Percentiles rank a stretch among this genome's conserved stretches.
These are phyloP conservation scores for Odocoileus virginianus DNA, from an alignment of 2,113 vertebrate species.

Conservation along the genomic window DNA sequence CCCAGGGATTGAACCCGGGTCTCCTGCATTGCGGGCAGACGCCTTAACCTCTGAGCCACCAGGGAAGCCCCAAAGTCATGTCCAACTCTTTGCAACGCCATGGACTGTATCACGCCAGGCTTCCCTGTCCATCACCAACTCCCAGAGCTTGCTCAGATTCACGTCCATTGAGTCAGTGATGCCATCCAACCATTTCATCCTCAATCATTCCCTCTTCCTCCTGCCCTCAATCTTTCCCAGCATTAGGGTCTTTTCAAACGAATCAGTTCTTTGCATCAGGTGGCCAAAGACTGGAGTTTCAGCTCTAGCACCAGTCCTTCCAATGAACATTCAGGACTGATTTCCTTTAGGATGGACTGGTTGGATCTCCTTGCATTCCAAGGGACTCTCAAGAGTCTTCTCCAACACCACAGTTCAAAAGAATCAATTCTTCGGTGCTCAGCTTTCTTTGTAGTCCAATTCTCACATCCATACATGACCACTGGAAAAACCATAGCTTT, in stretches of 20 bases:
- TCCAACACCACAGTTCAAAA: background rate
- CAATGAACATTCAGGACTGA: background rate
- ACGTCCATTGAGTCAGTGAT: background rate
- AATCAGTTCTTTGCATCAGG: background rate
- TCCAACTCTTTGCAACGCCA: rapidly evolving
- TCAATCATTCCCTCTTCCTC: background rate
- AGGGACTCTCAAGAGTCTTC: background rate
- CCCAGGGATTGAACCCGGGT: too few species aligned
- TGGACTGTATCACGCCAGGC: rapidly evolving
- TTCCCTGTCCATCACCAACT: background rate
- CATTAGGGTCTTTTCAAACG: background rate
- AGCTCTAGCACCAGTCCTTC: background rate
- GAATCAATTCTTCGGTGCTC: background rate
- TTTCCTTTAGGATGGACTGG: background rate
- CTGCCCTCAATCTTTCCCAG: background rate
- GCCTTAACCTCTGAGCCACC: too few species aligned
- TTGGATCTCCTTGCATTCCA: background rate
- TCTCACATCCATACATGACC: background rate
- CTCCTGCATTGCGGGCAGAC: too few species aligned
- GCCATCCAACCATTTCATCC: background rate
- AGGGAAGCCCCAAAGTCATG: background rate
- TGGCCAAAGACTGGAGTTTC: background rate
- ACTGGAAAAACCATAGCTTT: background rate
- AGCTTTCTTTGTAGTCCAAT: background rate
- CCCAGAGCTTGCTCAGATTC: background rate